A percentile compares a stretch with the other conserved stretches of the same genome.
phyloP scores from a whole-genome alignment of 2,888 invertebrate species.

The Trachelus stipa region DNA sequence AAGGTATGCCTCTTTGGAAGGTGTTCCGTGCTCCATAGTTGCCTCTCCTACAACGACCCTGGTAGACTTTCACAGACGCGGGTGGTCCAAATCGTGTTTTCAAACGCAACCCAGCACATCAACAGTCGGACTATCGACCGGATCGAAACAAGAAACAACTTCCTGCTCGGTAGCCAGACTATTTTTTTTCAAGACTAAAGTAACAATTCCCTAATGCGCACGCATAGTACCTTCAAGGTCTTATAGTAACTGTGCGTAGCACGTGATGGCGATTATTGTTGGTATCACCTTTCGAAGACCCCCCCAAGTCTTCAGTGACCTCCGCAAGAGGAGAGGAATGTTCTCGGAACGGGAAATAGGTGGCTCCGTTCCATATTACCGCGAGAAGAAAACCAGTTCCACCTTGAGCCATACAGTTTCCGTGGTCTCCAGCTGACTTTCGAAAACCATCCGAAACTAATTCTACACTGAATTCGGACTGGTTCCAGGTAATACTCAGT shows the following conservation, averaged over 20 bases:
- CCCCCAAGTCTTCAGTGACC: background rate
- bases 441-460: background rate
- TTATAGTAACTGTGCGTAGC: background rate
- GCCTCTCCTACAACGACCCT: background rate
- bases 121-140: background rate
- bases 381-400: constrained; percentile 6
- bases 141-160: constrained; percentile 27
- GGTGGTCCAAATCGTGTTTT: constrained; percentile 39
- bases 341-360: background rate
- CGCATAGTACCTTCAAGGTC: background rate
- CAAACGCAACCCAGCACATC: background rate
- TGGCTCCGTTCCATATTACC: background rate
- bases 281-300: background rate
- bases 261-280: background rate
- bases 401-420: background rate
- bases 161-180: constrained; percentile 23
- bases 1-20: background rate
- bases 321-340: background rate
- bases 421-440: background rate
- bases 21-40: background rate
- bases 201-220: background rate
- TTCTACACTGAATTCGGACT: background rate
- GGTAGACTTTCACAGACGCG: constrained; percentile 48
- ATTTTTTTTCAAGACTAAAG: background rate
- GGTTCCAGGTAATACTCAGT: background rate